Conservation (phyloP, 2,113 vertebrate species). For the Sakesphorus luctuosus region DNA sequence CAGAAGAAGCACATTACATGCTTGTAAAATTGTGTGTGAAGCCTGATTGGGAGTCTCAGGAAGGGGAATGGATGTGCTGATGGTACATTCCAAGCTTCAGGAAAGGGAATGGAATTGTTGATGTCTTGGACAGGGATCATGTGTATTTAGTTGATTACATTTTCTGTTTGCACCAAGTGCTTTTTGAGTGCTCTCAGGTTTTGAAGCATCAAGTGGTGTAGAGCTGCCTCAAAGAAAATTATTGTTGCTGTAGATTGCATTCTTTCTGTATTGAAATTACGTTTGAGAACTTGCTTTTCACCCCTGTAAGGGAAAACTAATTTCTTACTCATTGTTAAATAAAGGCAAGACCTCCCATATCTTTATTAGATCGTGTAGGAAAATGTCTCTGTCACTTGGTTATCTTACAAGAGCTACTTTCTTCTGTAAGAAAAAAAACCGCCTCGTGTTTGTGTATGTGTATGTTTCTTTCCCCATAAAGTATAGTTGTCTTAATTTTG, state of each 20-base stretch:
- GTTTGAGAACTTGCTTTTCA: neutral
- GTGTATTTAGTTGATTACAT: neutral
- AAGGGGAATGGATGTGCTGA: neutral
- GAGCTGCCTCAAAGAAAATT: neutral
- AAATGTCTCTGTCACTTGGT: neutral
- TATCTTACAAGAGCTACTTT: neutral
- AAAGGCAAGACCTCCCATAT: neutral
- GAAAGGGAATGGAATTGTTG: neutral
- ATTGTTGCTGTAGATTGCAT: neutral
- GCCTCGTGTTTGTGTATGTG: neutral
- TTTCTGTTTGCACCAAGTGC: slow-evolving; percentile 24
- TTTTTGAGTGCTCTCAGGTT: neutral
- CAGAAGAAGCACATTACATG: neutral
- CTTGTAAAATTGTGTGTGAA: neutral
- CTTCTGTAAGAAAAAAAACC: neutral
- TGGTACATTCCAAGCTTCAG: neutral
- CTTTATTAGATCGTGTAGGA: neutral
- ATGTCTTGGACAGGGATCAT: neutral
- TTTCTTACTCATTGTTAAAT: neutral
- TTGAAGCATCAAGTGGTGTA: neutral
- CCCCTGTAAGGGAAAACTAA: neutral
- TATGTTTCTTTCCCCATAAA: neutral
- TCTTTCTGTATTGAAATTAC: neutral
- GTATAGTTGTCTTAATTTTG: neutral
- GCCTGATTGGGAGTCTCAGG: neutral